Conservation (phyloP, 2,113 vertebrate genomes). For the Canis aureus region DNA sequence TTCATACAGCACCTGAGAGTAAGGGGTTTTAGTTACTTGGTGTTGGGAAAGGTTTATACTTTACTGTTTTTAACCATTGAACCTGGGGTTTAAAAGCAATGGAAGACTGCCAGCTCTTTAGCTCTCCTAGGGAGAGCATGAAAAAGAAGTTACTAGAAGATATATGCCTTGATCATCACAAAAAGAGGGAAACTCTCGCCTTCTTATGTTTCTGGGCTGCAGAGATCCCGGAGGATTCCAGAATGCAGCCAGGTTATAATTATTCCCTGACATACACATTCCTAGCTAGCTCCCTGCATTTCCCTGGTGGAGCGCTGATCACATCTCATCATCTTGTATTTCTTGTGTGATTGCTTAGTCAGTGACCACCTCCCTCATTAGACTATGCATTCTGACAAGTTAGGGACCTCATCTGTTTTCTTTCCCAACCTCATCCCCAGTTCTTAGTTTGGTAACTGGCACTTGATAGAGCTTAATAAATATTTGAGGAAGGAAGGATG, state of each 20-base stretch:
- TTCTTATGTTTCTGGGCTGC: background rate
- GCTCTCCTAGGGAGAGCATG: background rate
- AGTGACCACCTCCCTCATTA: background rate
- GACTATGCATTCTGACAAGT: background rate
- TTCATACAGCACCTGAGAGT: background rate
- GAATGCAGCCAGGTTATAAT: background rate
- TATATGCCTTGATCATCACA: background rate
- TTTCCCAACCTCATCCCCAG: background rate
- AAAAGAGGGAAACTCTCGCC: background rate
- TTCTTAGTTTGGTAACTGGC: background rate
- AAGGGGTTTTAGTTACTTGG: background rate
- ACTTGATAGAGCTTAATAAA: background rate
- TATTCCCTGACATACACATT: background rate
- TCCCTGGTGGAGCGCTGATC: background rate
- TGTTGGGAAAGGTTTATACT: background rate
- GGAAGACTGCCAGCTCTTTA: background rate
- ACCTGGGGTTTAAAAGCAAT: background rate
- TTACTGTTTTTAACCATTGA: background rate
- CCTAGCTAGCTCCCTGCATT: background rate
- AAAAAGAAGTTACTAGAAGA: background rate
- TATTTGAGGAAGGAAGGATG: background rate
- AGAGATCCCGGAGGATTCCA: background rate
- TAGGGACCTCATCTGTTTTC: constrained; percentile 24
- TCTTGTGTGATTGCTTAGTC: constrained; percentile 4
- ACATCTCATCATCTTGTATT: background rate